Evolutionary conservation across 2,113 vertebrate genomes (phyloP).

Genomic region (Aldabrachelys gigantea): DNA sequence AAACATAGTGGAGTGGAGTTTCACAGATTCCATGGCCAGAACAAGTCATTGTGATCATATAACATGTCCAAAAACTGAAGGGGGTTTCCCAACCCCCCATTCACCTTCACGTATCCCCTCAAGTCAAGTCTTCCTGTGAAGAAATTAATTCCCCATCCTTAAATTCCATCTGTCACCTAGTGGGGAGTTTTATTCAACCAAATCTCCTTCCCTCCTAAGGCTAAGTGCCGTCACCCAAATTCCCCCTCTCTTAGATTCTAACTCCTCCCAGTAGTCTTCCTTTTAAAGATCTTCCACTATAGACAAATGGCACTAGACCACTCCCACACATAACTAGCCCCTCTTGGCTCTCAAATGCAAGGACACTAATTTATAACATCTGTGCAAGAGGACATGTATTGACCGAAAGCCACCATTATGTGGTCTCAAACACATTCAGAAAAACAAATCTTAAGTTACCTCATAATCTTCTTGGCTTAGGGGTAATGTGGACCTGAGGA

Average conservation of each 20-base stretch:
- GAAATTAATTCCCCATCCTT: neutral
- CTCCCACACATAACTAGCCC: neutral
- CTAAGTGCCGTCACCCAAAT: neutral
- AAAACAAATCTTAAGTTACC: slow-evolving; percentile 78
- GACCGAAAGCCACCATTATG: neutral
- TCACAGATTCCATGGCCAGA: neutral
- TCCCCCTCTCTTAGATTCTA: neutral
- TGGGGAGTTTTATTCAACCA: neutral
- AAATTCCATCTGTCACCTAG: neutral
- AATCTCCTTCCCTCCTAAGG: neutral
- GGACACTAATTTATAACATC: neutral
- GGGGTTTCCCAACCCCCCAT: neutral
- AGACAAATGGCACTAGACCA: neutral
- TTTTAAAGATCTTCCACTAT: neutral
- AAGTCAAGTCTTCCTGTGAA: neutral
- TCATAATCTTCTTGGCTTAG: slow-evolving; percentile 89
- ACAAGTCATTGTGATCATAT: neutral
- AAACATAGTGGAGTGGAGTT: neutral
- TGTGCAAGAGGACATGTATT: neutral
- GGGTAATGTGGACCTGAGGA: slow-evolving; percentile 89
- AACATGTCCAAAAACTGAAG: neutral
- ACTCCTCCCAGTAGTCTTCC: neutral
- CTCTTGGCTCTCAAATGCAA: neutral
- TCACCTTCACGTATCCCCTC: neutral
- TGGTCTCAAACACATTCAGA: neutral